Conservation (phyloP, 2,113 vertebrate genomes). For the Junco hyemalis region DNA sequence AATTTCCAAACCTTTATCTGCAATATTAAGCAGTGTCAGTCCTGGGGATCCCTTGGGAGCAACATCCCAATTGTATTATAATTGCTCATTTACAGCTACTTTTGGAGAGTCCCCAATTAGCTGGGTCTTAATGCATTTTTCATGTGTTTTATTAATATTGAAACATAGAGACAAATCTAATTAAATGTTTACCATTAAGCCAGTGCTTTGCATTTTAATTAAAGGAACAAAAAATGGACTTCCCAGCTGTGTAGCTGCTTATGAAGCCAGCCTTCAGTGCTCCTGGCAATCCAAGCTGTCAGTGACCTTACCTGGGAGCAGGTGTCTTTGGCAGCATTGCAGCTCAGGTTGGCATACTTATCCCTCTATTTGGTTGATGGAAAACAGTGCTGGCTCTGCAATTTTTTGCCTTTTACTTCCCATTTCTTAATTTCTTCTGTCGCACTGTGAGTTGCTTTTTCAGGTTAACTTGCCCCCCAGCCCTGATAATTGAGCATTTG, state of each 20-base stretch:
- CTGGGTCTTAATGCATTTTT: slow-evolving; percentile 27
- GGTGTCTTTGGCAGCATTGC: background rate
- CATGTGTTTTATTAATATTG: slow-evolving; percentile 35
- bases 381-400: background rate
- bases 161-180: slow-evolving; percentile 48
- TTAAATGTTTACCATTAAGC: slow-evolving; percentile 43
- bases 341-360: background rate
- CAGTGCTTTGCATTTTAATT: slow-evolving; percentile 7
- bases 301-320: background rate
- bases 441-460: background rate
- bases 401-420: background rate
- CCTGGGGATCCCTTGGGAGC: background rate
- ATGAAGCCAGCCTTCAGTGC: background rate
- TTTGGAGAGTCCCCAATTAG: slow-evolving; percentile 4
- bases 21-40: background rate
- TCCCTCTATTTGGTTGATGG: background rate
- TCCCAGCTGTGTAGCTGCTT: background rate
- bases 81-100: slow-evolving; percentile 10
- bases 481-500: background rate
- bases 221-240: background rate
- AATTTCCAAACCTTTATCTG: background rate
- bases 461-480: background rate
- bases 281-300: background rate
- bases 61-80: background rate
- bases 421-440: background rate